Evolutionary conservation across 1,140 invertebrate genomes (phyloP).

Genomic region (Drosophila ananassae): DNA sequence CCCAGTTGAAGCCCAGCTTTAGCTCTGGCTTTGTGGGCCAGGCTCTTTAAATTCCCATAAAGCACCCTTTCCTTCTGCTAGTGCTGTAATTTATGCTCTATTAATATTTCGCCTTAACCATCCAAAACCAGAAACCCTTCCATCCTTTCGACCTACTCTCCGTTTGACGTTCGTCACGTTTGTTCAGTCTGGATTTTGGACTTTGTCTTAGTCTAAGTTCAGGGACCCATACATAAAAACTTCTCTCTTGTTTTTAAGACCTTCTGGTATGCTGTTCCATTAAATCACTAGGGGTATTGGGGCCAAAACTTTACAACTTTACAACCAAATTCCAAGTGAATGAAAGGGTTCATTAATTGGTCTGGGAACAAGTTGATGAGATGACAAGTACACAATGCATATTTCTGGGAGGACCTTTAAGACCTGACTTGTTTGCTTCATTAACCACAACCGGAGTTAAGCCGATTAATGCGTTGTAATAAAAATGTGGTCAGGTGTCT

Average conservation of each 20-base stretch:
- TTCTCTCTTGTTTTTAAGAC: neutral
- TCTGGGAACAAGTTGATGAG: neutral
- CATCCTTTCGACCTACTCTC: slow-evolving; percentile 7
- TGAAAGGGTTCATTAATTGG: slow-evolving; percentile 7
- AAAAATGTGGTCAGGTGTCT: slow-evolving; percentile 50
- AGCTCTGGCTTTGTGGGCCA: slow-evolving; percentile 51
- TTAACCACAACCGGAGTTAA: slow-evolving; percentile 16
- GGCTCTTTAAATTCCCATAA: slow-evolving; percentile 77
- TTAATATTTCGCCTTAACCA: slow-evolving; percentile 78
- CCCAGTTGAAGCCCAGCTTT: slow-evolving; percentile 23
- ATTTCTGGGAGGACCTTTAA: neutral
- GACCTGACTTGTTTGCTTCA: slow-evolving; percentile 16
- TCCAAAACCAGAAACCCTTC: slow-evolving; percentile 8
- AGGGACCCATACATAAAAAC: slow-evolving; percentile 17
- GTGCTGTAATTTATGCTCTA: slow-evolving; percentile 76
- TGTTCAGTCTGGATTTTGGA: neutral
- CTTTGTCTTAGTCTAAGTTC: slow-evolving; percentile 38
- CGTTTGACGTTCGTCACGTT: slow-evolving; percentile 38
- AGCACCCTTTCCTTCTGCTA: slow-evolving; percentile 21
- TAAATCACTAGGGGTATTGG: slow-evolving; percentile 26
- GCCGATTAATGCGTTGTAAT: slow-evolving; percentile 38
- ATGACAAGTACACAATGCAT: slow-evolving; percentile 9
- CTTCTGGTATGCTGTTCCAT: slow-evolving; percentile 26
- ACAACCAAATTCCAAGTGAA: neutral
- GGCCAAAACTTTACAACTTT: neutral